Conservation (phyloP, 92 coral and sea anemone genomes). For the Epizoanthus stellaris region DNA sequence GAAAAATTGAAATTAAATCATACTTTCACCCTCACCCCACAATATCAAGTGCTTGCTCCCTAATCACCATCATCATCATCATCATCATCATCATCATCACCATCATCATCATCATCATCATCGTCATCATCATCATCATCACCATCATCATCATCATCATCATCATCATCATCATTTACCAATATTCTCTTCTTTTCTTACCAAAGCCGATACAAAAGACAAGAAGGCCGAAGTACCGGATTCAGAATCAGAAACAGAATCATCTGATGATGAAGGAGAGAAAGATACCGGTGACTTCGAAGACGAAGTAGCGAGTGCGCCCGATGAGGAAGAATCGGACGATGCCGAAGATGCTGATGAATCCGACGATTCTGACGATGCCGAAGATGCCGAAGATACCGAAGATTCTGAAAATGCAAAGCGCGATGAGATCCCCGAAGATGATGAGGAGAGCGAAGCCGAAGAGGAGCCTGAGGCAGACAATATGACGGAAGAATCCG, state of each 20-base stretch:
- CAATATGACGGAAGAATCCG: conserved; percentile 48
- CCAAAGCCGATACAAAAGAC: neutral
- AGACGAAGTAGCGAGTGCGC: conserved; percentile 63
- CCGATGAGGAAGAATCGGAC: conserved; percentile 70
- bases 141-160: too few species aligned
- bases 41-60: too few species aligned
- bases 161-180: neutral
- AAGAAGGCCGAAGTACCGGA: conserved; percentile 42
- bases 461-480: conserved; percentile 57
- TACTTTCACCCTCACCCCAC: too few species aligned
- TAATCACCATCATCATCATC: too few species aligned
- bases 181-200: neutral
- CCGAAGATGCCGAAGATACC: conserved; percentile 42
- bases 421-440: conserved; percentile 62
- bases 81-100: too few species aligned
- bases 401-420: conserved; percentile 40
- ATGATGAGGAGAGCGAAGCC: conserved; percentile 64
- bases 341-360: conserved; percentile 59
- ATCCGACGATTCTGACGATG: conserved; percentile 53
- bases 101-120: too few species aligned
- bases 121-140: too few species aligned
- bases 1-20: too few species aligned
- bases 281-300: conserved; percentile 69
- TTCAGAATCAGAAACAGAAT: conserved; percentile 5
- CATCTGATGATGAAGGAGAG: conserved; percentile 51